phyloP scores from a whole-genome alignment of 2,888 invertebrate species.

The Erynnis tages region DNA sequence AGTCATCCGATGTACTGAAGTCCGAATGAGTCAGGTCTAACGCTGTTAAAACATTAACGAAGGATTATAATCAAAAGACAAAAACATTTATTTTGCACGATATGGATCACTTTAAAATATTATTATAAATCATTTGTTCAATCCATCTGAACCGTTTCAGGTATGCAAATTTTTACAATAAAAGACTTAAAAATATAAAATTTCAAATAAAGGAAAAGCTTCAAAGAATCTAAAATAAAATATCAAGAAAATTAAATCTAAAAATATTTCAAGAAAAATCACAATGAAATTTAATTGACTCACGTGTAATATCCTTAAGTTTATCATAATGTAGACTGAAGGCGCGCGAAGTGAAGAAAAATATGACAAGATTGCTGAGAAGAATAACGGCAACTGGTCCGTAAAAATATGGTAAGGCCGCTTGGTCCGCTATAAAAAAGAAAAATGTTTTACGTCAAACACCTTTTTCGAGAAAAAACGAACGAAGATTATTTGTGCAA shows the following conservation, averaged over 20 bases:
- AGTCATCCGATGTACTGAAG: constrained; percentile 70
- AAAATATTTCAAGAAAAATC: too few relatives aligned
- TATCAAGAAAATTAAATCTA: too few relatives aligned
- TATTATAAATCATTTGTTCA: too few relatives aligned
- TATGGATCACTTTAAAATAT: too few relatives aligned
- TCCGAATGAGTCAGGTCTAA: constrained; percentile 68
- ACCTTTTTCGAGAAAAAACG: not conserved
- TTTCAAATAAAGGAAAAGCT: too few relatives aligned
- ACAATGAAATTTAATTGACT: constrained; percentile 46
- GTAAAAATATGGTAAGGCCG: constrained; percentile 83
- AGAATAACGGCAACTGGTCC: constrained; percentile 81
- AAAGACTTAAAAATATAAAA: too few relatives aligned
- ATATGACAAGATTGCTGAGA: constrained; percentile 76
- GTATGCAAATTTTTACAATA: too few relatives aligned
- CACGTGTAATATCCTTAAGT: constrained; percentile 71
- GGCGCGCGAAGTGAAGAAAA: constrained; percentile 76
- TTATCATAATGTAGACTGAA: constrained; percentile 77
- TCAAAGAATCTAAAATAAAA: too few relatives aligned
- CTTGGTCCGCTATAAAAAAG: constrained; percentile 74
- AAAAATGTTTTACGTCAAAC: not conserved
- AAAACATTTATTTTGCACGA: too few relatives aligned
- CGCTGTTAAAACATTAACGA: constrained; percentile 41
- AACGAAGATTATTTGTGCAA: too few relatives aligned
- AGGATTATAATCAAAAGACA: too few relatives aligned
- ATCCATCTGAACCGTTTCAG: not conserved